These are phyloP conservation scores for Nephotettix cincticeps DNA, from an alignment of 1,140 invertebrate genomes.

Conservation along the genomic window DNA sequence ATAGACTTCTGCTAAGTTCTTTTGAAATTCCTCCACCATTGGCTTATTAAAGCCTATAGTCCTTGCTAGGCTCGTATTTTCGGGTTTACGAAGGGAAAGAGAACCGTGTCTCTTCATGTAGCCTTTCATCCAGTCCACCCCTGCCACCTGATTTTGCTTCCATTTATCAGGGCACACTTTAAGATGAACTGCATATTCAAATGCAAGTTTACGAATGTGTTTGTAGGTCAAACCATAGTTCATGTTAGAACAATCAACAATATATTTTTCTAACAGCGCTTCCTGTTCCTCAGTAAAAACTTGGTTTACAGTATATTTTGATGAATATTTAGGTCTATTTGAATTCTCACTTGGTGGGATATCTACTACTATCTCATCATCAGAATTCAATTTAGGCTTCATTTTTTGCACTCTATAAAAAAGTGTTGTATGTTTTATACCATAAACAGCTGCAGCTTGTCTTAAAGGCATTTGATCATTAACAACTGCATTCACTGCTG, in stretches of 20 bases:
- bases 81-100: conserved; percentile 44
- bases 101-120: conserved; percentile 48
- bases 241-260: neutral
- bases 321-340: neutral
- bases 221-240: neutral
- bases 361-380: neutral
- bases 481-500: neutral
- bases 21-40: conserved; percentile 42
- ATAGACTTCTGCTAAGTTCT: conserved; percentile 38
- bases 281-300: neutral
- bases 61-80: conserved; percentile 46
- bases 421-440: neutral
- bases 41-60: conserved; percentile 45
- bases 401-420: neutral
- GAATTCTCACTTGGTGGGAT: neutral
- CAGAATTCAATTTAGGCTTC: neutral
- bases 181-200: neutral
- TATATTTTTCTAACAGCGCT: neutral
- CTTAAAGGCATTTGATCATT: neutral
- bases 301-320: neutral
- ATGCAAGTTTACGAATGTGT: neutral
- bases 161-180: neutral
- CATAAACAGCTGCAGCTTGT: neutral
- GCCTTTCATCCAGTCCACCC: conserved; percentile 46
- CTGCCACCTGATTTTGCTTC: conserved; percentile 43